Conservation (phyloP, 2,888 invertebrate genomes). For the Cerastoderma edule region DNA sequence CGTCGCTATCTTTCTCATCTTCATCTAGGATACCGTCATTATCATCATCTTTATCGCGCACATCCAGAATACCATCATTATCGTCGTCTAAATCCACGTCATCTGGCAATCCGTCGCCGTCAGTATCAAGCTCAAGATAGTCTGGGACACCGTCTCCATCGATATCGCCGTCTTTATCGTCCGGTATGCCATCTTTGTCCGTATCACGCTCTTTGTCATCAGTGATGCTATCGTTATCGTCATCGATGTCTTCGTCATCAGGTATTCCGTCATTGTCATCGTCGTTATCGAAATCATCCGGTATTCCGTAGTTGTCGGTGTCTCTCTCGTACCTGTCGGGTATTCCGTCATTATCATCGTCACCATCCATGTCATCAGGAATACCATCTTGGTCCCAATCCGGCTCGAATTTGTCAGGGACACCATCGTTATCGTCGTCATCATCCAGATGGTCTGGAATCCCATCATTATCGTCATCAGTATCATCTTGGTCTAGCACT, state of each 20-base stretch:
- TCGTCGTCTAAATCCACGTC: constrained; percentile 77
- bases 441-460: constrained; percentile 68
- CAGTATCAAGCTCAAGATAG: constrained; percentile 58
- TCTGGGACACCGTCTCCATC: constrained; percentile 78
- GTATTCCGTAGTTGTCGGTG: constrained; percentile 77
- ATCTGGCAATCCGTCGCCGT: constrained; percentile 78
- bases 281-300: constrained; percentile 66
- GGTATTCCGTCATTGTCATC: constrained; percentile 72
- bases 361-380: constrained; percentile 61
- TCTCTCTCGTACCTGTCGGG: constrained; percentile 68
- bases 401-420: constrained; percentile 65
- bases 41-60: constrained; percentile 76
- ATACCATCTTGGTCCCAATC: constrained; percentile 74
- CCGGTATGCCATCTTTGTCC: constrained; percentile 76
- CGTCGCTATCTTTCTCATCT: constrained; percentile 72
- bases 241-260: constrained; percentile 64
- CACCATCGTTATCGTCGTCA: constrained; percentile 75
- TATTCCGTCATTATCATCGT: constrained; percentile 72
- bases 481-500: constrained; percentile 67
- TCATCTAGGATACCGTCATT: constrained; percentile 75
- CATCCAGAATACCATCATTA: constrained; percentile 75
- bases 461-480: constrained; percentile 76
- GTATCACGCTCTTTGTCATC: constrained; percentile 68
- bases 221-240: constrained; percentile 77
- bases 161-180: constrained; percentile 76